Conservation (phyloP, 2,888 invertebrate species). For the Marasmarcha lunaedactyla region DNA sequence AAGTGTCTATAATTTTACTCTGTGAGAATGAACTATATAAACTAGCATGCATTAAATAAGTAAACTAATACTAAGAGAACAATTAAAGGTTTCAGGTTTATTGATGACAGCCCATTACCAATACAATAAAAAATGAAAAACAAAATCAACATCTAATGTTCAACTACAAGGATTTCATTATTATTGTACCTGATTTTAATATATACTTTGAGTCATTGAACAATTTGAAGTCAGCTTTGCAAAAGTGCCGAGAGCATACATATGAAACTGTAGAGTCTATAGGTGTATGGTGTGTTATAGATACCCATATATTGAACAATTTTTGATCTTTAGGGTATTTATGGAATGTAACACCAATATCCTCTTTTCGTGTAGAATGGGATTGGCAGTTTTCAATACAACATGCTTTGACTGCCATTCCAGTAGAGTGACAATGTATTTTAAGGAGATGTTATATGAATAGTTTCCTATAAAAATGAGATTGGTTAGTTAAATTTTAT, state of each 20-base stretch:
- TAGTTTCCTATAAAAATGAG: conserved; percentile 6
- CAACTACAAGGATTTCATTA: conserved; percentile 14
- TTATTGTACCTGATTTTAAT: conserved; percentile 67
- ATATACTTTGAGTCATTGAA: conserved; percentile 78
- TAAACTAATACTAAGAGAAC: too few relatives aligned
- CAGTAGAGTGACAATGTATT: not conserved
- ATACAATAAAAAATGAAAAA: too few relatives aligned
- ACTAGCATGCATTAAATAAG: too few relatives aligned
- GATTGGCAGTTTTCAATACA: conserved; percentile 73
- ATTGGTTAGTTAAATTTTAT: not conserved
- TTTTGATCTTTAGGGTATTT: conserved; percentile 76
- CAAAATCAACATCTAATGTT: too few relatives aligned
- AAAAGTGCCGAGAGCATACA: conserved; percentile 83
- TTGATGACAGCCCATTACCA: too few relatives aligned
- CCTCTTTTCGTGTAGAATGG: conserved; percentile 70
- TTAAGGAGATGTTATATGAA: conserved; percentile 3
- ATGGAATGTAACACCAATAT: conserved; percentile 80
- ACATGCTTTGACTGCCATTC: conserved; percentile 74
- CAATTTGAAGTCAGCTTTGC: conserved; percentile 78
- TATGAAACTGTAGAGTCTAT: conserved; percentile 69
- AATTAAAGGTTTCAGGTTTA: too few relatives aligned
- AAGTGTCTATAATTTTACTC: too few relatives aligned
- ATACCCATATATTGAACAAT: conserved; percentile 74
- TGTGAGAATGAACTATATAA: too few relatives aligned
- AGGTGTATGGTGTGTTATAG: conserved; percentile 68